These are phyloP conservation scores for Vanessa tameamea DNA, from an alignment of 1,140 invertebrate species.

Conservation along the genomic window DNA sequence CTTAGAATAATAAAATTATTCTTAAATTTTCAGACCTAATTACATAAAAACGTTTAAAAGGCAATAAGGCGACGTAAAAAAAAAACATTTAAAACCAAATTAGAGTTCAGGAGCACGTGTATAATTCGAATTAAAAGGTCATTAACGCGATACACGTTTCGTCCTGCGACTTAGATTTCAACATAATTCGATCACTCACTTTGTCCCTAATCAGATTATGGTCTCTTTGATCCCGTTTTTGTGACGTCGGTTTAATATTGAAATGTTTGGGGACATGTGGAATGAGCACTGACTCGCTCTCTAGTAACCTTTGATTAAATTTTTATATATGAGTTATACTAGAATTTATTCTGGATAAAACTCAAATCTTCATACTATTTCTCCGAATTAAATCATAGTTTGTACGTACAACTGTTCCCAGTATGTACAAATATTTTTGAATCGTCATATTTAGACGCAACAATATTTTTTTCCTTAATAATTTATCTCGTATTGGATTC, in stretches of 20 bases:
- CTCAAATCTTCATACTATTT: too few species aligned
- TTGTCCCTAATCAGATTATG: background rate
- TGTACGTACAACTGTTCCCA: too few species aligned
- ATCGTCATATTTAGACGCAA: too few species aligned
- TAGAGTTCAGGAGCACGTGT: slow-evolving; percentile 4
- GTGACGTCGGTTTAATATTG: slow-evolving; percentile 1
- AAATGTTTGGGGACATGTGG: slow-evolving; percentile 1
- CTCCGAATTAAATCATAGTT: too few species aligned
- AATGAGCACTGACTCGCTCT: background rate
- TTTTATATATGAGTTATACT: background rate
- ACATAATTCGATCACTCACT: slow-evolving; percentile 1
- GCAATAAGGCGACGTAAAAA: background rate
- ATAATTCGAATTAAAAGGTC: slow-evolving; percentile 7
- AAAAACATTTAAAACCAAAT: slow-evolving; percentile 7
- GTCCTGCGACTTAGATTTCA: slow-evolving; percentile 1
- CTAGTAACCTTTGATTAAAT: background rate
- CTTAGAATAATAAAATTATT: background rate
- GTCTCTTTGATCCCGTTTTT: slow-evolving; percentile 10
- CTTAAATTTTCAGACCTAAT: background rate
- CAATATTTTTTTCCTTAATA: too few species aligned
- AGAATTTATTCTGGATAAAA: too few species aligned
- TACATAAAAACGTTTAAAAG: background rate
- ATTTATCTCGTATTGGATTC: too few species aligned
- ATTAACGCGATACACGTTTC: slow-evolving; percentile 4
- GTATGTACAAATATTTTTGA: too few species aligned